Percentiles rank a stretch among this genome's conserved stretches.
phyloP scores from a whole-genome alignment of 2,113 vertebrate genomes.

The Bettongia penicillata region DNA sequence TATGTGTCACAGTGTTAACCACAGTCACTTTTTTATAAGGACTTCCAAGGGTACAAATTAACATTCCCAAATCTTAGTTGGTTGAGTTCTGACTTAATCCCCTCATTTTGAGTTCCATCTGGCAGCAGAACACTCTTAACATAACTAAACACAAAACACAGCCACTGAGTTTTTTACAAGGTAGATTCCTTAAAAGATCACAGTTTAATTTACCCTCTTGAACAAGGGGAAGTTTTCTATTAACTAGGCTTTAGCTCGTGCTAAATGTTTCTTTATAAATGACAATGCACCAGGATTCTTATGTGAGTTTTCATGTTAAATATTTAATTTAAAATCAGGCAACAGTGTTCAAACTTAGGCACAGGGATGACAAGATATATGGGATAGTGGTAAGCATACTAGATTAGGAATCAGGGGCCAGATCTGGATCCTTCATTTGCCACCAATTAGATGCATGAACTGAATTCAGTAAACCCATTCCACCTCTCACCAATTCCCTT shows the following conservation, averaged over 20 bases:
- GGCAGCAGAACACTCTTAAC: conserved; percentile 28
- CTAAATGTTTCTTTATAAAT: conserved; percentile 54
- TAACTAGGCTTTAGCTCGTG: conserved; percentile 12
- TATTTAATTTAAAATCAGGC: conserved; percentile 16
- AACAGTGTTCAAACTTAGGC: conserved; percentile 12
- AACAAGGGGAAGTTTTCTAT: background rate
- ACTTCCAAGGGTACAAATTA: background rate
- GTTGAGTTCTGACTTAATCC: background rate
- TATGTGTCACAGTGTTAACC: background rate
- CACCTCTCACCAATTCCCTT: no score
- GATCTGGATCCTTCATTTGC: background rate
- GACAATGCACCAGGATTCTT: conserved; percentile 6
- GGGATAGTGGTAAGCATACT: background rate
- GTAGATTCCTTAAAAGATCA: conserved; percentile 58
- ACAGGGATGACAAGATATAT: background rate
- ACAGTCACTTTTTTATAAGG: background rate
- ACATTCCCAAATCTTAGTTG: background rate
- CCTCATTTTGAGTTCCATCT: background rate
- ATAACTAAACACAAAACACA: conserved; percentile 20
- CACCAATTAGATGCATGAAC: background rate
- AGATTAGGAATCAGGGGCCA: background rate
- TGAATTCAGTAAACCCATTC: background rate
- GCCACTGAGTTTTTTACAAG: conserved; percentile 23
- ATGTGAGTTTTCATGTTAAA: conserved; percentile 25
- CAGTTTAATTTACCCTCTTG: conserved; percentile 5